phyloP scores from a whole-genome alignment of 53 echinoderm and acorn worm species.

The Hippasteria phrygiana region DNA sequence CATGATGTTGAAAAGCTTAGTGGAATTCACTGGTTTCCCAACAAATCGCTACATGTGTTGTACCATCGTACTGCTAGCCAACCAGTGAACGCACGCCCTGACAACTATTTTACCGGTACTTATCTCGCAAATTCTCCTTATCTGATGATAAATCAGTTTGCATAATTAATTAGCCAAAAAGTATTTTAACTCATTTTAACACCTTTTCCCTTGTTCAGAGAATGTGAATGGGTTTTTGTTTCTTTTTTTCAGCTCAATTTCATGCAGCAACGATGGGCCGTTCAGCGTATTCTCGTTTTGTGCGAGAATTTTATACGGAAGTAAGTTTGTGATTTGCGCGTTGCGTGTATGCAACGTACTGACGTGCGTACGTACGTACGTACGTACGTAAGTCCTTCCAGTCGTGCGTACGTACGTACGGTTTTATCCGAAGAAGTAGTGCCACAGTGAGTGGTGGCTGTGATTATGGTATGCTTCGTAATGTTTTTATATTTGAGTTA shows the following conservation, averaged over 20 bases:
- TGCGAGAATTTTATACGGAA: constrained; percentile 55
- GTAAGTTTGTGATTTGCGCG: background rate
- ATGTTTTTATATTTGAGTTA: no score
- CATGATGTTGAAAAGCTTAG: constrained; percentile 73
- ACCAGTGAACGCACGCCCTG: constrained; percentile 66
- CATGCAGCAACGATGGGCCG: background rate
- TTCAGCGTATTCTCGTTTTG: constrained; percentile 31
- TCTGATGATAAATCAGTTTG: background rate
- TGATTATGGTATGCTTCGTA: no score
- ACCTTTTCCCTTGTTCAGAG: background rate
- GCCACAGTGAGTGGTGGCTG: constrained; percentile 3
- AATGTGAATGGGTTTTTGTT: background rate
- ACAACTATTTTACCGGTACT: constrained; percentile 54
- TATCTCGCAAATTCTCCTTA: constrained; percentile 7
- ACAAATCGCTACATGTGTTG: background rate
- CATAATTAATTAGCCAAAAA: background rate
- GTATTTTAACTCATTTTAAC: background rate
- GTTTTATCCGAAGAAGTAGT: no score
- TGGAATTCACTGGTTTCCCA: constrained; percentile 53
- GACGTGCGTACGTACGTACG: constrained; percentile 7
- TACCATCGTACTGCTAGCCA: background rate
- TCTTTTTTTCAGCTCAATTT: background rate
- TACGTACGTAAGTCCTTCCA: constrained; percentile 13
- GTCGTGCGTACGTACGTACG: constrained; percentile 7
- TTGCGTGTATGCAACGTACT: background rate